phyloP scores from a whole-genome alignment of 2,888 invertebrate species.

The Macrophya annulata region DNA sequence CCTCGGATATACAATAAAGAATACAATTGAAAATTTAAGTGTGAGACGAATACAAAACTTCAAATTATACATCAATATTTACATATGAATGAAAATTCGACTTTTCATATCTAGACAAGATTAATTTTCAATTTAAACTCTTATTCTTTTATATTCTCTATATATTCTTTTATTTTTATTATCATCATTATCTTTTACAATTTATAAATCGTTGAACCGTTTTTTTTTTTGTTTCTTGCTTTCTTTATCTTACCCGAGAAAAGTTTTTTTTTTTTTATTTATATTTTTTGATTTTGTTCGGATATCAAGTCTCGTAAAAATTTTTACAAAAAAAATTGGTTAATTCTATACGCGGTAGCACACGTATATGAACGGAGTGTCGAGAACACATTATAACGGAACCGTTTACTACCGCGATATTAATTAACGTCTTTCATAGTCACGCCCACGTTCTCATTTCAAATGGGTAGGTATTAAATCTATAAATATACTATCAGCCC shows the following conservation, averaged over 20 bases:
- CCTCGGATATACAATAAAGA: constrained; percentile 43
- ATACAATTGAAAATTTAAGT: constrained; percentile 35
- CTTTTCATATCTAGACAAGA: background rate
- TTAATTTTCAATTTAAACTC: constrained; percentile 8
- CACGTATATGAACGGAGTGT: background rate
- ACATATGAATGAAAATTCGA: constrained; percentile 45
- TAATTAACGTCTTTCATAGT: constrained; percentile 15
- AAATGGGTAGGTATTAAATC: background rate
- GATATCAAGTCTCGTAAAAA: no score
- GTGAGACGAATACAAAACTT: constrained; percentile 35
- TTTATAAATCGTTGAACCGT: no score
- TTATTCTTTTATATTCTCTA: background rate
- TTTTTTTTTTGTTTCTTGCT: no score
- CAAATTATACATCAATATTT: constrained; percentile 39
- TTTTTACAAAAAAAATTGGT: background rate
- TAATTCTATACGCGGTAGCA: background rate
- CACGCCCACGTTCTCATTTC: constrained; percentile 45
- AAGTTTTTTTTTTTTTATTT: background rate
- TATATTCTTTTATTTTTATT: background rate
- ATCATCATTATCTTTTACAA: background rate
- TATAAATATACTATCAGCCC: constrained; percentile 16
- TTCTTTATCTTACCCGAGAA: no score
- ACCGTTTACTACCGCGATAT: constrained; percentile 38
- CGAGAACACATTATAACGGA: background rate
- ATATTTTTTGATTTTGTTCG: background rate